phyloP scores from a whole-genome alignment of 2,888 invertebrate genomes.

The Drosophila koepferae region DNA sequence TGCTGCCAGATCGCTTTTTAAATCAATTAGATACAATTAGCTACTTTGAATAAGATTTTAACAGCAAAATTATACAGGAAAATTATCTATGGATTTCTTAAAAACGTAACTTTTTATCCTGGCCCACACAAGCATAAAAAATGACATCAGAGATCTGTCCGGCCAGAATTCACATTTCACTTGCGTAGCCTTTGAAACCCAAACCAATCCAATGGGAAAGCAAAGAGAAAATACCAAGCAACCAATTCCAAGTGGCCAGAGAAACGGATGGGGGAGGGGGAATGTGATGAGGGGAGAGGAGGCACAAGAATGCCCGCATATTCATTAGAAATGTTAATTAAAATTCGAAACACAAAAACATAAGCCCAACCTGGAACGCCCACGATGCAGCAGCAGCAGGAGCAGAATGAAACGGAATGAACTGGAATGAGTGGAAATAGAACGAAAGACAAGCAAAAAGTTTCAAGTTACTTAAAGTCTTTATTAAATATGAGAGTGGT shows the following conservation, averaged over 20 bases:
- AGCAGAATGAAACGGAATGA: constrained; percentile 20
- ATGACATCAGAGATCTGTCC: constrained; percentile 19
- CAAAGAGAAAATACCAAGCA: constrained; percentile 18
- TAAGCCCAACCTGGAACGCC: constrained; percentile 20
- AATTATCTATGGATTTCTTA: neutral
- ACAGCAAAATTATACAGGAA: neutral
- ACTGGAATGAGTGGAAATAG: constrained; percentile 27
- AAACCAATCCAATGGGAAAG: constrained; percentile 9
- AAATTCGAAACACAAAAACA: constrained; percentile 71
- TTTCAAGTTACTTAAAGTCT: constrained; percentile 81
- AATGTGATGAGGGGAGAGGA: neutral
- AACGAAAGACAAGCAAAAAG: constrained; percentile 69
- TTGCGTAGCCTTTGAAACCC: constrained; percentile 37
- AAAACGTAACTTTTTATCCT: neutral
- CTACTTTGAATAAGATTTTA: neutral
- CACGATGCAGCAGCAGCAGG: constrained; percentile 5
- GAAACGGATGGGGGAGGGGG: neutral
- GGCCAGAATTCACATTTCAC: constrained; percentile 15
- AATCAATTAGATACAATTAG: neutral
- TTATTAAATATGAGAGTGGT: constrained; percentile 74
- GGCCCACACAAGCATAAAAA: constrained; percentile 5
- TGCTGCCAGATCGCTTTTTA: neutral
- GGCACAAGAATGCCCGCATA: constrained; percentile 44
- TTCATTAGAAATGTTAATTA: constrained; percentile 75
- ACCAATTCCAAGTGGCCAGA: neutral